Percentiles rank a stretch among this genome's conserved stretches.
Evolutionary conservation across 1,140 invertebrate genomes (phyloP).

Genomic region (Trichomalopsis sarcophagae): DNA sequence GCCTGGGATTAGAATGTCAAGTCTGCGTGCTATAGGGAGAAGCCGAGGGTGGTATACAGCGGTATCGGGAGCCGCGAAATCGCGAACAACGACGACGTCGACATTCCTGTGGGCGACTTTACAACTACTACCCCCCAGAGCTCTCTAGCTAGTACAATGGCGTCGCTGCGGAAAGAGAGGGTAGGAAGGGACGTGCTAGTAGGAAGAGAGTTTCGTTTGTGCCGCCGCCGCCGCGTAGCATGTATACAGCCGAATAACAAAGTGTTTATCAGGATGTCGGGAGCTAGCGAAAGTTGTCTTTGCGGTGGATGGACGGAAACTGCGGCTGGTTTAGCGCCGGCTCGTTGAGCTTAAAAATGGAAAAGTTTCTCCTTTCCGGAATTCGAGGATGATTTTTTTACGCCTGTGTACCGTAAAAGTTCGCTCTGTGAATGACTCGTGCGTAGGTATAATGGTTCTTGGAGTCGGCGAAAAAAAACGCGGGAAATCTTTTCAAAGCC

Average conservation of each 20-base stretch:
- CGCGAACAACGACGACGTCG: not conserved
- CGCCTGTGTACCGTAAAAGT: too few species aligned
- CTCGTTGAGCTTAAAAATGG: not conserved
- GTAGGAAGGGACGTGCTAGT: not conserved
- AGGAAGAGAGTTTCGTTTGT: not conserved
- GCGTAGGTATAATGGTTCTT: too few species aligned
- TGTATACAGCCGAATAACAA: slow-evolving; percentile 12
- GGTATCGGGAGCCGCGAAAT: slow-evolving; percentile 3
- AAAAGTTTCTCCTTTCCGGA: not conserved
- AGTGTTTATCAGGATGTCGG: slow-evolving; percentile 26
- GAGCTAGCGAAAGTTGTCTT: slow-evolving; percentile 14
- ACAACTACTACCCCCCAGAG: not conserved
- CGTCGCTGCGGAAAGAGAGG: not conserved
- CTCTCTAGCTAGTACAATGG: not conserved
- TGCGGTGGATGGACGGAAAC: not conserved
- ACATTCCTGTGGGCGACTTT: slow-evolving; percentile 42
- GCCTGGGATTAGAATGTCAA: slow-evolving; percentile 45
- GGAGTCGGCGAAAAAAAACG: too few species aligned
- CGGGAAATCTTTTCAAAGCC: not conserved
- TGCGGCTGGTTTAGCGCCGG: not conserved
- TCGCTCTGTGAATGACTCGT: too few species aligned
- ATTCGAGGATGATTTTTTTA: too few species aligned
- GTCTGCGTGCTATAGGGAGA: not conserved
- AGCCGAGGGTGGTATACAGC: too few species aligned
- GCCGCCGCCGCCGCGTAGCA: not conserved